Base-by-base conservation (phyloP, 2,888 invertebrate genomes). In the Microctonus aethiopoides region DNA sequence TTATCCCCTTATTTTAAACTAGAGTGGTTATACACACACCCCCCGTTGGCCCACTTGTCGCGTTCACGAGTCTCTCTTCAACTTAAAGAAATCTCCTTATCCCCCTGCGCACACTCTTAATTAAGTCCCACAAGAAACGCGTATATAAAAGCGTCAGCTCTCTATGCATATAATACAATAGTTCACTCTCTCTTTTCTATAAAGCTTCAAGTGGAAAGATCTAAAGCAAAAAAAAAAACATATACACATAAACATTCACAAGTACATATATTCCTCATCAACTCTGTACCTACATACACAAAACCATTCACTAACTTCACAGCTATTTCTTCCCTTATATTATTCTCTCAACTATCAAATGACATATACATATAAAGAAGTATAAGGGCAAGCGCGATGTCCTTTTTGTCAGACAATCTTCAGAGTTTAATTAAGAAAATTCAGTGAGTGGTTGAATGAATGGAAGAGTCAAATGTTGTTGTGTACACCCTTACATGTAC, bases 361-460 rank as follows among this genome's bases (percentile, higher is more conserved):
- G 41, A 20, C 26, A 62, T 54, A 41, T 54, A 41, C 32, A 41
- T 24, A 41, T n/a, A n/a, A n/a, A n/a, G n/a, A n/a, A n/a, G n/a
- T 29, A 32, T 22, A 62, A 67, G 72, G 70, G 70, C 74, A 76
- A 77, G 13, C 4, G 74, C 80, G 85, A 84, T 85, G 85, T 83
- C 81, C 84, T 85, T 86, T 85, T 86, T 81, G 82, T 7, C 78
- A 80, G 83, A 84, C 83, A 82, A 84, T 85, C 86, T 85, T 85
- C 82, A 80, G 80, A 80, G 83, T 84, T 86, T 85, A 85, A 86
- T 86, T 85, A 86, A 85, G 84, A 82, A 84, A 70, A 84, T 82
- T 85, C 79, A 81, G 79, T 76, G 80, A 83, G 82, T 82, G 83
- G 81, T 81, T 84, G 81, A 83, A 80, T 86, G 85, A 86, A 85